Conservation (phyloP, 2,888 invertebrate genomes). For the Heliothis peltigera region DNA sequence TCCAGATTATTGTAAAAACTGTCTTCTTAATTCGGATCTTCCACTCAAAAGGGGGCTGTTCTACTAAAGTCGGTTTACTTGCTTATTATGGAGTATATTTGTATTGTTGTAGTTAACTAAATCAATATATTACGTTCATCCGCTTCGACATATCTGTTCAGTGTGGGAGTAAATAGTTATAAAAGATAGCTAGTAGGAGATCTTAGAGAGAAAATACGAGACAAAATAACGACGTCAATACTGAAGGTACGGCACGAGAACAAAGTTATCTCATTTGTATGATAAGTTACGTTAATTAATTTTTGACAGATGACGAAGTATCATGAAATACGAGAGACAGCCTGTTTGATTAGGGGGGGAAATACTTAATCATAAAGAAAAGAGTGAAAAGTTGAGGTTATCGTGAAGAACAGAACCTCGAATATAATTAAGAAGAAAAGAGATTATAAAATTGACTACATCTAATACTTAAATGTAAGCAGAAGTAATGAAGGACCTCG, state of each 20-base stretch:
- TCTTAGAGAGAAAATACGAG: slow-evolving; percentile 9
- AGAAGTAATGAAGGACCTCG: no score
- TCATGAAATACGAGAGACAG: background rate
- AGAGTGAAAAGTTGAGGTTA: no score
- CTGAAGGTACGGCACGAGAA: background rate
- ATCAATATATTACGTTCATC: slow-evolving; percentile 28
- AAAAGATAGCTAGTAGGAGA: slow-evolving; percentile 1
- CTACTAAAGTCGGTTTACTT: slow-evolving; percentile 39
- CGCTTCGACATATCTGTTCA: slow-evolving; percentile 1
- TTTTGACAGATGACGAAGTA: background rate
- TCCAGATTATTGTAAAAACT: slow-evolving; percentile 66
- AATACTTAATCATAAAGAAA: no score
- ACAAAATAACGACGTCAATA: slow-evolving; percentile 14
- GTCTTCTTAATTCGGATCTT: slow-evolving; percentile 59
- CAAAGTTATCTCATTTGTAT: slow-evolving; percentile 26
- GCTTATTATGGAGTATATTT: slow-evolving; percentile 25
- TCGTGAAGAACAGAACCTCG: no score
- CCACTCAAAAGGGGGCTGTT: slow-evolving; percentile 35
- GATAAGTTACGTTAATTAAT: slow-evolving; percentile 1
- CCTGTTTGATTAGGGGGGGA: background rate
- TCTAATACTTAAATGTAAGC: no score
- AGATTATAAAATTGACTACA: no score
- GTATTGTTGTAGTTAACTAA: slow-evolving; percentile 28
- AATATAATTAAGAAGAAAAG: no score
- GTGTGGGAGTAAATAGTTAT: slow-evolving; percentile 1